These are phyloP conservation scores for Ganaspis brasiliensis DNA, from an alignment of 2,888 invertebrate species.

Conservation along the genomic window DNA sequence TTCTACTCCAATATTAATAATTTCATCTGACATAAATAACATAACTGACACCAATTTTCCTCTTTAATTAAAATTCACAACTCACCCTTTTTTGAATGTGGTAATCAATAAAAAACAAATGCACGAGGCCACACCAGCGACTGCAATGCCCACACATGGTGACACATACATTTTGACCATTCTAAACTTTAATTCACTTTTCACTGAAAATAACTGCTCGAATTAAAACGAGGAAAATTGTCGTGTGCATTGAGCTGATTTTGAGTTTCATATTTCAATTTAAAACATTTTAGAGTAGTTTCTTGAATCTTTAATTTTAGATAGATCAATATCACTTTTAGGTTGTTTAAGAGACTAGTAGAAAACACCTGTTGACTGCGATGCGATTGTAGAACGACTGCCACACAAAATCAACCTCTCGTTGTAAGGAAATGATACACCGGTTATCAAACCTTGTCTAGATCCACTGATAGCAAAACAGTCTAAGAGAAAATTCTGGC, in stretches of 20 bases:
- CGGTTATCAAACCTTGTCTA: not conserved
- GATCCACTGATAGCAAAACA: conserved; percentile 11
- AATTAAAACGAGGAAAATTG: too few species aligned
- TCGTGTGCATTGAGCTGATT: not conserved
- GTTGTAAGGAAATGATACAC: not conserved
- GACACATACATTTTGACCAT: conserved; percentile 79
- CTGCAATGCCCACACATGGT: conserved; percentile 84
- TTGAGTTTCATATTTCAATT: not conserved
- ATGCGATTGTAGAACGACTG: conserved; percentile 26
- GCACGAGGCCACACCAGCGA: conserved; percentile 87
- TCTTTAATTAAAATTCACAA: conserved; percentile 59
- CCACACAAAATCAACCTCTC: conserved; percentile 8
- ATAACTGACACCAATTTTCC: too few species aligned
- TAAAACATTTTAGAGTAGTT: too few species aligned
- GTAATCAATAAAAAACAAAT: conserved; percentile 85
- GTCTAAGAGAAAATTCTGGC: not conserved
- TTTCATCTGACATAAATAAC: too few species aligned
- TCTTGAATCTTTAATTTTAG: not conserved
- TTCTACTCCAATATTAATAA: too few species aligned
- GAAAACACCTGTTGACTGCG: conserved; percentile 13
- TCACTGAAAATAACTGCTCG: not conserved
- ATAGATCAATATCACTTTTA: not conserved
- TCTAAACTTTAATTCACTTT: not conserved
- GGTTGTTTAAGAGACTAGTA: not conserved
- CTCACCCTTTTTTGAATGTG: conserved; percentile 83